Conservation (phyloP, 2,888 invertebrate species). For the Ypsolopha scabrella region DNA sequence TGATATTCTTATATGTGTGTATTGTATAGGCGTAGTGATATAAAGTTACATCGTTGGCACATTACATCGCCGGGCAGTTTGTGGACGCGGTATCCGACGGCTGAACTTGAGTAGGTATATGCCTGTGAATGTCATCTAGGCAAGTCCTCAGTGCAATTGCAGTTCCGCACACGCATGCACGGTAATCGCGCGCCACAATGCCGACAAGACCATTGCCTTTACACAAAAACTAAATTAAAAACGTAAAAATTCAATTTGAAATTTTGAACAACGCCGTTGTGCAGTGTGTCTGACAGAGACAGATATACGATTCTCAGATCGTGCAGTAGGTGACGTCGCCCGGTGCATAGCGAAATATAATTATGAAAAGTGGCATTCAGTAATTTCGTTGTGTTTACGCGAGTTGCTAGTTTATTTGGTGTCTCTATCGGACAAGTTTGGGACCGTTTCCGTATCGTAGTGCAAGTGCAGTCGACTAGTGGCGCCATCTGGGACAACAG, state of each 20-base stretch:
- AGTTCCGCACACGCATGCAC: slow-evolving; percentile 51
- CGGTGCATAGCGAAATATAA: slow-evolving; percentile 65
- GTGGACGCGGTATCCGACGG: slow-evolving; percentile 53
- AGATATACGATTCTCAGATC: slow-evolving; percentile 32
- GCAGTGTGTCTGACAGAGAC: slow-evolving; percentile 54
- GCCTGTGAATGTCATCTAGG: slow-evolving; percentile 63
- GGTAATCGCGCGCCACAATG: slow-evolving; percentile 19
- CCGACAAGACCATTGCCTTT: slow-evolving; percentile 7
- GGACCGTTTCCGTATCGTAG: not conserved
- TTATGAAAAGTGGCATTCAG: slow-evolving; percentile 69
- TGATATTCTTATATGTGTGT: not conserved
- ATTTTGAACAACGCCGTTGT: slow-evolving; percentile 43
- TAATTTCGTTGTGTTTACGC: slow-evolving; percentile 69
- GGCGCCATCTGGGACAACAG: slow-evolving; percentile 42
- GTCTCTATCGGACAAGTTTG: slow-evolving; percentile 22
- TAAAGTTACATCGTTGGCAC: slow-evolving; percentile 38
- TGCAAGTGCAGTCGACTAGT: slow-evolving; percentile 17
- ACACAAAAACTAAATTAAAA: slow-evolving; percentile 17
- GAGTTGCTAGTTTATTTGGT: slow-evolving; percentile 64
- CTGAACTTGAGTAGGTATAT: slow-evolving; percentile 64
- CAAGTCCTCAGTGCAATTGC: slow-evolving; percentile 44
- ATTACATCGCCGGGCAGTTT: slow-evolving; percentile 40
- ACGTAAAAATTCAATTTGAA: slow-evolving; percentile 26
- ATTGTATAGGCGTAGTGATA: slow-evolving; percentile 23
- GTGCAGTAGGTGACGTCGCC: slow-evolving; percentile 56